Conservation (phyloP, 2,888 invertebrate species). For the Rugalucina vietnamica region DNA sequence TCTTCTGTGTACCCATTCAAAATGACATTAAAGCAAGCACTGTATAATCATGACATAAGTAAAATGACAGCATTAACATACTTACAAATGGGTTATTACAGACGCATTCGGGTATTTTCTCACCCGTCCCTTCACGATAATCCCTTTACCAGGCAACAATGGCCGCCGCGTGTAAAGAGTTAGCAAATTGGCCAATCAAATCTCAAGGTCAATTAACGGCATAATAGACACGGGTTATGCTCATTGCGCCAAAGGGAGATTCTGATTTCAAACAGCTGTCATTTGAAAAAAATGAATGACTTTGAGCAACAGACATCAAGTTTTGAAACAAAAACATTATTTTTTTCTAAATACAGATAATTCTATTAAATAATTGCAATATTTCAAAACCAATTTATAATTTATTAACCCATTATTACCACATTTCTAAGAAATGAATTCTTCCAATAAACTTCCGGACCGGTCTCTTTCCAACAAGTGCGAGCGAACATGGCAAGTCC, state of each 20-base stretch:
- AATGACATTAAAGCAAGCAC: background rate
- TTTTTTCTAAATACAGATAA: too few relatives aligned
- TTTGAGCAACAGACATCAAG: too few relatives aligned
- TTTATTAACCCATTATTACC: too few relatives aligned
- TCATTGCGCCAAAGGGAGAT: background rate
- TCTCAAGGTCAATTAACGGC: constrained; percentile 60
- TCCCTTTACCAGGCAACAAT: constrained; percentile 63
- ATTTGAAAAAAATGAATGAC: too few relatives aligned
- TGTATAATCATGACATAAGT: background rate
- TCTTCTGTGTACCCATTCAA: too few relatives aligned
- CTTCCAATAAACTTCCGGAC: constrained; percentile 53
- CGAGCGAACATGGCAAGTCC: constrained; percentile 77
- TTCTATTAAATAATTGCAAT: too few relatives aligned
- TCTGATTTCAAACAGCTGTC: too few relatives aligned
- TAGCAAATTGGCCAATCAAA: constrained; percentile 68
- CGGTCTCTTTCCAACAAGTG: constrained; percentile 64
- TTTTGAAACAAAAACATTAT: too few relatives aligned
- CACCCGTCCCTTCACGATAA: constrained; percentile 35
- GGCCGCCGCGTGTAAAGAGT: constrained; percentile 55
- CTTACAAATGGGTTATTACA: constrained; percentile 56
- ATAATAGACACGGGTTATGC: constrained; percentile 21
- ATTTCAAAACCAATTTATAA: too few relatives aligned
- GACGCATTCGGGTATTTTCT: constrained; percentile 59
- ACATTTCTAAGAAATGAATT: background rate
- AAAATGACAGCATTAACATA: background rate